These are phyloP conservation scores for Monopis laevigella DNA, from an alignment of 2,888 invertebrate species.

Conservation along the genomic window DNA sequence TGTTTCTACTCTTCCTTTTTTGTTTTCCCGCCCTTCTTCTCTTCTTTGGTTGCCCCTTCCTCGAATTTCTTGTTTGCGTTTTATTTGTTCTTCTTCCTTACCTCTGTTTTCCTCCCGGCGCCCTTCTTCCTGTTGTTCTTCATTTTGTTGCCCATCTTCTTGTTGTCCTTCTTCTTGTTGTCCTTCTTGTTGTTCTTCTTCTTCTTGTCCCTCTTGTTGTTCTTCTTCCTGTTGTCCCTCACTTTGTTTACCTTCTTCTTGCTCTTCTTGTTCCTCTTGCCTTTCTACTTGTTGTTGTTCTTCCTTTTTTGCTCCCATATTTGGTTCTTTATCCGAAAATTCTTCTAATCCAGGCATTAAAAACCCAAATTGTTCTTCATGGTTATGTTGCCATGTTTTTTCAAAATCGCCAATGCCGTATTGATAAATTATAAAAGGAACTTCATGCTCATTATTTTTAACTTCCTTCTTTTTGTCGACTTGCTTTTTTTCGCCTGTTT, in stretches of 20 bases:
- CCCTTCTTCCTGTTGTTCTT: slow-evolving; percentile 14
- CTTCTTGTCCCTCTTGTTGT: slow-evolving; percentile 14
- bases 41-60: slow-evolving; percentile 13
- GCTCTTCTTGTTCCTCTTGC: neutral
- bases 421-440: slow-evolving; percentile 8
- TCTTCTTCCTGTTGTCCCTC: neutral
- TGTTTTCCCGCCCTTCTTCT: slow-evolving; percentile 2
- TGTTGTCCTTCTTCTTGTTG: slow-evolving; percentile 2
- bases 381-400: neutral
- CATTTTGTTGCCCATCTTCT: neutral
- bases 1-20: slow-evolving; percentile 17
- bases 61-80: slow-evolving; percentile 14
- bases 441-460: neutral
- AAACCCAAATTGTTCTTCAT: neutral
- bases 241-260: neutral
- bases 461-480: neutral
- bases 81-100: slow-evolving; percentile 14
- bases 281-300: slow-evolving; percentile 11
- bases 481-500: neutral
- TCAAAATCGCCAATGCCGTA: neutral
- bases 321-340: no score
- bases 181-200: slow-evolving; percentile 11
- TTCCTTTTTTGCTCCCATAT: slow-evolving; percentile 9
- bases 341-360: no score
- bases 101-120: slow-evolving; percentile 16